Percentiles rank a stretch among this genome's conserved stretches.
These are phyloP conservation scores for Tenrec ecaudatus DNA, from an alignment of 2,113 vertebrate species.

Conservation along the genomic window DNA sequence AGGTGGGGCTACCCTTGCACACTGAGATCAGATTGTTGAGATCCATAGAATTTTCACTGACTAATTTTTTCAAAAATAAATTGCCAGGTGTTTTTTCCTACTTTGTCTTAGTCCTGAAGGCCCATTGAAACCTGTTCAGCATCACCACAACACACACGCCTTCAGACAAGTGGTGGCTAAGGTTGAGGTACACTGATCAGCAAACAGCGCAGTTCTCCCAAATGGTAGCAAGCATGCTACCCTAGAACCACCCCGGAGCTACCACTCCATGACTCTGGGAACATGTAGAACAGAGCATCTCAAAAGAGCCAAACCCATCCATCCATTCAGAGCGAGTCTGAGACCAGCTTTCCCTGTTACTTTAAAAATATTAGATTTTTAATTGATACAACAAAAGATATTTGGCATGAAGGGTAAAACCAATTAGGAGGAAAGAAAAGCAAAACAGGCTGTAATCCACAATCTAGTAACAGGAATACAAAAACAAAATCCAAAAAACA, in stretches of 20 bases:
- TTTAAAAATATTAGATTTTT: conserved; percentile 21
- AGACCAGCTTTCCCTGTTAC: background rate
- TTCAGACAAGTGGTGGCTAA: background rate
- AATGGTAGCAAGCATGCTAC: background rate
- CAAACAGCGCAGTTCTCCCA: too few relatives aligned
- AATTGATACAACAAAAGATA: conserved; percentile 9
- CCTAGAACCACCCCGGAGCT: background rate
- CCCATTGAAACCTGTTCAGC: background rate
- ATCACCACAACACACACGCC: background rate
- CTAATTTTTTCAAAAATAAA: background rate
- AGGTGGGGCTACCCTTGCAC: background rate
- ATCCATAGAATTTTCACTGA: background rate
- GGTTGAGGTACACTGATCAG: background rate
- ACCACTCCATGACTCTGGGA: background rate
- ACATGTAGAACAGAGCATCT: background rate
- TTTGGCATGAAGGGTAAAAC: conserved; percentile 20
- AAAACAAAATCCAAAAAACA: background rate
- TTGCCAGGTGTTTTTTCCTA: background rate
- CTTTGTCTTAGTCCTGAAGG: background rate
- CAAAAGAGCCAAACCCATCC: background rate
- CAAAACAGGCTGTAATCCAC: conserved; percentile 49
- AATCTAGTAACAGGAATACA: conserved; percentile 18
- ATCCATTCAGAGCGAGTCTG: background rate
- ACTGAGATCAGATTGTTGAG: background rate
- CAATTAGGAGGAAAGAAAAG: conserved; percentile 52